Conservation (phyloP, 2,888 invertebrate genomes). For the Agrochola lota region DNA sequence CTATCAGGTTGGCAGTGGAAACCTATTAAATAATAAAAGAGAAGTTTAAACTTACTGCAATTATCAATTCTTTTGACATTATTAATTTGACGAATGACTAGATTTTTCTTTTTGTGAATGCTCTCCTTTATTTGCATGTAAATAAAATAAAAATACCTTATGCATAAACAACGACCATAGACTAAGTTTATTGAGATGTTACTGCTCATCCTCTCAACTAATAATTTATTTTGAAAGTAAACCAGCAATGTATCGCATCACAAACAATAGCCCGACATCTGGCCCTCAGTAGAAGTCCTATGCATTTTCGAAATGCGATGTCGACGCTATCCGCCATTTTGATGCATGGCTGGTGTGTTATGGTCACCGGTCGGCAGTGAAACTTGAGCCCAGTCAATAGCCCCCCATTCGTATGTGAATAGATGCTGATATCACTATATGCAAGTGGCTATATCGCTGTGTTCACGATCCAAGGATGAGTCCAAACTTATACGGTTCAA, state of each 20-base stretch:
- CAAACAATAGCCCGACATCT: conserved; percentile 1
- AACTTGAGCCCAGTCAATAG: conserved; percentile 62
- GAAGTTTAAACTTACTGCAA: too few relatives aligned
- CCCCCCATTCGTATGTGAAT: conserved; percentile 48
- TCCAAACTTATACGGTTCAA: background rate
- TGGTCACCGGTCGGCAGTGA: conserved; percentile 57
- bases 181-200: background rate
- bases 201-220: background rate
- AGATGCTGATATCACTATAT: conserved; percentile 43
- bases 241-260: conserved; percentile 37
- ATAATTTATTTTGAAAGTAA: background rate
- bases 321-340: conserved; percentile 59
- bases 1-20: background rate
- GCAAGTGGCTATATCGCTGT: conserved; percentile 1
- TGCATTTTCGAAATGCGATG: conserved; percentile 55
- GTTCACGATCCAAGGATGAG: conserved; percentile 28
- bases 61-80: background rate
- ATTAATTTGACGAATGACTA: background rate
- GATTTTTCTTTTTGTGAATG: too few relatives aligned
- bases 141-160: background rate
- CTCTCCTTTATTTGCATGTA: background rate
- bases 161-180: background rate
- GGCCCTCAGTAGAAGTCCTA: conserved; percentile 23
- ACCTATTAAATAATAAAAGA: too few relatives aligned
- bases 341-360: conserved; percentile 62